Percentiles rank a stretch among this genome's conserved stretches.
Evolutionary conservation across 2,113 vertebrate species (phyloP).

Genomic region (Sapayoa aenigma): DNA sequence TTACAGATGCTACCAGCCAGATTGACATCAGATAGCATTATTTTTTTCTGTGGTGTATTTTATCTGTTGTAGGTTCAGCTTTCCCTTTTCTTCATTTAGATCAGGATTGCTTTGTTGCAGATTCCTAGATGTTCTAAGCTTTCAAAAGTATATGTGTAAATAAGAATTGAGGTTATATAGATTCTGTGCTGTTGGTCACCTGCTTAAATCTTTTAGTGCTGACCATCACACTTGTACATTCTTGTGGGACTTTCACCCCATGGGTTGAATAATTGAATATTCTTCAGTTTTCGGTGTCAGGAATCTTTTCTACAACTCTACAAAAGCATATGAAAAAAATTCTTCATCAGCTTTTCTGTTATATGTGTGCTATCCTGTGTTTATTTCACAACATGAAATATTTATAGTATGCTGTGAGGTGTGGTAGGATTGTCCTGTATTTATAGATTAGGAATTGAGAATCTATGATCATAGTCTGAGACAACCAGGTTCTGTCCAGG

Average conservation of each 20-base stretch:
- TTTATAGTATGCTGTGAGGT: not conserved
- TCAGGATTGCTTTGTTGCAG: not conserved
- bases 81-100: not conserved
- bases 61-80: not conserved
- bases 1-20: not conserved
- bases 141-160: not conserved
- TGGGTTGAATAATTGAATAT: not conserved
- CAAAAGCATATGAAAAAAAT: not conserved
- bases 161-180: not conserved
- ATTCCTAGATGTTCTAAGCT: not conserved
- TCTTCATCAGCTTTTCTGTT: not conserved
- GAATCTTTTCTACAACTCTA: not conserved
- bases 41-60: not conserved
- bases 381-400: not conserved
- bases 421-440: not conserved
- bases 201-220: not conserved
- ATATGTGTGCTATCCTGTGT: not conserved
- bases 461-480: not conserved
- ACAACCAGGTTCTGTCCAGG: not conserved
- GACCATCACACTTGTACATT: not conserved
- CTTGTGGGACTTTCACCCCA: not conserved
- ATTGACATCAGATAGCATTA: not conserved
- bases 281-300: not conserved
- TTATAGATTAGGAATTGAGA: not conserved
- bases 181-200: not conserved